These are phyloP conservation scores for Saturnia pavonia DNA, from an alignment of 2,888 invertebrate genomes.

Conservation along the genomic window DNA sequence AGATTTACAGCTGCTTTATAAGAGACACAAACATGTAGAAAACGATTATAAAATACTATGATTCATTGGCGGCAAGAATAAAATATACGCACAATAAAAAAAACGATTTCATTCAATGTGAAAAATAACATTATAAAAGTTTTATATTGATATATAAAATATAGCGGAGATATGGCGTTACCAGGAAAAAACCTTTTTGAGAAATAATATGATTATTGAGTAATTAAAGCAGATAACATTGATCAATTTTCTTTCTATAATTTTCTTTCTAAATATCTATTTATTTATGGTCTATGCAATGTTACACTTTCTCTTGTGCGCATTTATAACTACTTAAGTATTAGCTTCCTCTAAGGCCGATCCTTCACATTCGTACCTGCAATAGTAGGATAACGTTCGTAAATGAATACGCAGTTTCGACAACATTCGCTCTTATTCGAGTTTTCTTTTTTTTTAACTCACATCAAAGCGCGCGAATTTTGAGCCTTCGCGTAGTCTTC, in stretches of 20 bases:
- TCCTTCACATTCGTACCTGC: too few relatives aligned
- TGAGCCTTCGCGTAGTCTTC: too few relatives aligned
- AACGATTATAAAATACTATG: constrained; percentile 1
- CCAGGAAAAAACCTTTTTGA: not conserved
- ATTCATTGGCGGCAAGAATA: constrained; percentile 6
- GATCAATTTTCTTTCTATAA: not conserved
- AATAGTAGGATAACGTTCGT: too few relatives aligned
- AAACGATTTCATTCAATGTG: not conserved
- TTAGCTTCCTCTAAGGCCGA: not conserved
- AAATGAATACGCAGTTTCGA: too few relatives aligned
- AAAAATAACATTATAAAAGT: too few relatives aligned
- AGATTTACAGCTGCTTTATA: constrained; percentile 23
- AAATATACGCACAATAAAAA: constrained; percentile 1
- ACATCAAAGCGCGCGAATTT: too few relatives aligned
- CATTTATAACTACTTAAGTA: not conserved
- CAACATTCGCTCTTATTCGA: too few relatives aligned
- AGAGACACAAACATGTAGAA: constrained; percentile 7
- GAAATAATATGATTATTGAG: not conserved
- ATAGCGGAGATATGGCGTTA: too few relatives aligned
- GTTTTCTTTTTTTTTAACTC: too few relatives aligned
- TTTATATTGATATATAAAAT: too few relatives aligned
- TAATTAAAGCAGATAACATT: not conserved
- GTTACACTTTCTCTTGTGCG: not conserved
- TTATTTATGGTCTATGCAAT: not conserved
- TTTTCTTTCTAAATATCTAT: not conserved